Conservation (phyloP, 2,797 vertebrate genomes). For the Aplochiton taeniatus region DNA sequence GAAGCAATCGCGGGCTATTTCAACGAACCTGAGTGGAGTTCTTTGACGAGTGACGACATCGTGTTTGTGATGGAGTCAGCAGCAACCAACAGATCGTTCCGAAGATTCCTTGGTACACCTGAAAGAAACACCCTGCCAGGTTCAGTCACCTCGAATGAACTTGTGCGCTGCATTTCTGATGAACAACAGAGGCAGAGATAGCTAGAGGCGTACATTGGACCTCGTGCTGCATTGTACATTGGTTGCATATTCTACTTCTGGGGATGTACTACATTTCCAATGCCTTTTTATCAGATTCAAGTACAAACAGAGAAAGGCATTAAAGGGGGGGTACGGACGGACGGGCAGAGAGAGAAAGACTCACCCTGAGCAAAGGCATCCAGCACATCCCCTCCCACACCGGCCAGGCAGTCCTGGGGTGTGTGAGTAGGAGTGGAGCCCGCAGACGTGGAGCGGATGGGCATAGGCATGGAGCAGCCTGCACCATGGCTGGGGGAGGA, state of each 20-base stretch:
- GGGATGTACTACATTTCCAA: too few relatives aligned
- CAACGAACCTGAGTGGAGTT: slow-evolving; percentile 90
- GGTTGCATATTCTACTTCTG: too few relatives aligned
- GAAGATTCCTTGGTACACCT: slow-evolving; percentile 95
- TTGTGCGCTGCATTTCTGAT: too few relatives aligned
- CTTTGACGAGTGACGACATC: slow-evolving; percentile 96
- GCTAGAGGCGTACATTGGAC: too few relatives aligned
- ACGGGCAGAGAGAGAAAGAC: slow-evolving; percentile 6
- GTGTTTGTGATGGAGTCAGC: slow-evolving; percentile 98
- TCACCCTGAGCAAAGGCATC: slow-evolving; percentile 93
- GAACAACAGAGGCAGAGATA: too few relatives aligned
- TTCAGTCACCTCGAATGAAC: too few relatives aligned
- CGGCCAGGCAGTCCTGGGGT: slow-evolving; percentile 85
- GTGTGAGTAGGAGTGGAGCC: slow-evolving; percentile 92
- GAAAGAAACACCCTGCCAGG: slow-evolving; percentile 14
- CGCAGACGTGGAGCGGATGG: slow-evolving; percentile 88
- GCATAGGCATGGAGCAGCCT: slow-evolving; percentile 88
- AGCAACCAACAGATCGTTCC: slow-evolving; percentile 93
- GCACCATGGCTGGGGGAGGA: slow-evolving; percentile 91
- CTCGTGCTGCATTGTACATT: too few relatives aligned
- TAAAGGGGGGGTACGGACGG: background rate
- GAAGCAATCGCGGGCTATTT: slow-evolving; percentile 2
- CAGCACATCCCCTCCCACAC: slow-evolving; percentile 86
- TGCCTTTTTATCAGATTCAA: background rate
- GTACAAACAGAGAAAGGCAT: background rate